Base-by-base conservation (phyloP, 2,113 vertebrate species). In the Hydrochoerus hydrochaeris region DNA sequence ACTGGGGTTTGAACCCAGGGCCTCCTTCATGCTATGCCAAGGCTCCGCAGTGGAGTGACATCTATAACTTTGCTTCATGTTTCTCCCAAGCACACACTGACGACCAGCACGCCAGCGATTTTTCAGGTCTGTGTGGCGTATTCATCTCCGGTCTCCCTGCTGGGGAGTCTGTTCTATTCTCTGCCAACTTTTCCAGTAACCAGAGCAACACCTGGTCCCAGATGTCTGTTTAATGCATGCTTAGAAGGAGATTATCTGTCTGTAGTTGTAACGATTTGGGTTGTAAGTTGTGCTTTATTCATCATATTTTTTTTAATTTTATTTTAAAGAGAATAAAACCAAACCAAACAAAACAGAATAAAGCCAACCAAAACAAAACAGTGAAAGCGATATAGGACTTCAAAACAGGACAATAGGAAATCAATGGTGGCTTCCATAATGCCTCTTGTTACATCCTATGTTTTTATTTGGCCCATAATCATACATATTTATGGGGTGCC, bases 11-110 rank as follows among this genome's bases (percentile, higher is more conserved):
- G 26, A 52, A 52, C 30, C 77, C 46, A 35, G 46, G 46, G 30
- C 46, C 46, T 32, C 6, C 12, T 17, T 24, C 5, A 1, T 14
- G 41, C 26, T 13, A 41, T 22, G 38, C 5, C 20, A 41, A 22
- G 11, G 71, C 38, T 44, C 28, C 7, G 13, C 75, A 13, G 5
- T 8, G 13, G 44, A 77, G 77, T 30, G 1, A 22, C 7, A 8
- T 19, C 44, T 3, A 57, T 49, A 46, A 4, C 5, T 32, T 7
- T 0, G 52, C 32, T 28, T 24, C 8, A 0, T 19, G 32, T 32
- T 32, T 9, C 38, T 16, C 0, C 14, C 0, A 0, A 14, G 26
- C 38, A 4, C 49, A 13, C 41, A 0, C 3, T 38, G 26, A 7
- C 46, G 38, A 16, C 6, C 30, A 2, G 16, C 1, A 2, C 17